Conservation (phyloP, 2,888 invertebrate genomes). For the Amphipyra berbera region DNA sequence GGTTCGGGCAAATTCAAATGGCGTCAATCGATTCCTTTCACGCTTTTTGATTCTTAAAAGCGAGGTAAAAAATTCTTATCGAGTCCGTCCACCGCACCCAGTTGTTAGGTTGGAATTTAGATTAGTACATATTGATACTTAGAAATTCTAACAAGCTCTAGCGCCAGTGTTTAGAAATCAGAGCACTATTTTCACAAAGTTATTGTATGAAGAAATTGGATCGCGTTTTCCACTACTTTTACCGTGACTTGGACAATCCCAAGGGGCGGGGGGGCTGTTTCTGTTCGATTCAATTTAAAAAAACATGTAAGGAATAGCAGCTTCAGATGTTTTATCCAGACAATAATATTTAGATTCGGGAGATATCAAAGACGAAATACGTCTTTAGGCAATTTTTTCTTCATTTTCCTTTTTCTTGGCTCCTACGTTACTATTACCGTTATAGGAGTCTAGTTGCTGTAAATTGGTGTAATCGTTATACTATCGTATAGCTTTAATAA, state of each 20-base stretch:
- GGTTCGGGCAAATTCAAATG: conserved; percentile 46
- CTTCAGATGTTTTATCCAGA: too few species aligned
- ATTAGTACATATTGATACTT: conserved; percentile 31
- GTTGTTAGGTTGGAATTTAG: conserved; percentile 40
- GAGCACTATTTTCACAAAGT: conserved; percentile 16
- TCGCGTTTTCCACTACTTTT: not conserved
- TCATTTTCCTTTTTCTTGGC: too few species aligned
- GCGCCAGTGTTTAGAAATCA: conserved; percentile 27
- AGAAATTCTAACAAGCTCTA: conserved; percentile 35
- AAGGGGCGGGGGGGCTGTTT: too few species aligned
- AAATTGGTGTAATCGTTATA: too few species aligned
- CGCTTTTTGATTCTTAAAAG: conserved; percentile 35
- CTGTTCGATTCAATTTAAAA: too few species aligned
- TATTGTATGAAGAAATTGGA: not conserved
- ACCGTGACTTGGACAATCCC: not conserved
- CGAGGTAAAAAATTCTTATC: conserved; percentile 36
- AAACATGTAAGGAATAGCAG: too few species aligned
- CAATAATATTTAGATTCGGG: too few species aligned
- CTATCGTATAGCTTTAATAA: too few species aligned
- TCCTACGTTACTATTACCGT: too few species aligned
- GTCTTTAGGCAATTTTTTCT: too few species aligned
- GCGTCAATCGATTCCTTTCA: conserved; percentile 50
- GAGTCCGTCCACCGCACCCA: conserved; percentile 31
- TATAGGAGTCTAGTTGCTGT: too few species aligned
- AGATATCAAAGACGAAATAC: too few species aligned